Evolutionary conservation across 2,888 invertebrate species (phyloP), one percentile per base, ranked within the genome.

Genomic region (Torymus texanus): DNA sequence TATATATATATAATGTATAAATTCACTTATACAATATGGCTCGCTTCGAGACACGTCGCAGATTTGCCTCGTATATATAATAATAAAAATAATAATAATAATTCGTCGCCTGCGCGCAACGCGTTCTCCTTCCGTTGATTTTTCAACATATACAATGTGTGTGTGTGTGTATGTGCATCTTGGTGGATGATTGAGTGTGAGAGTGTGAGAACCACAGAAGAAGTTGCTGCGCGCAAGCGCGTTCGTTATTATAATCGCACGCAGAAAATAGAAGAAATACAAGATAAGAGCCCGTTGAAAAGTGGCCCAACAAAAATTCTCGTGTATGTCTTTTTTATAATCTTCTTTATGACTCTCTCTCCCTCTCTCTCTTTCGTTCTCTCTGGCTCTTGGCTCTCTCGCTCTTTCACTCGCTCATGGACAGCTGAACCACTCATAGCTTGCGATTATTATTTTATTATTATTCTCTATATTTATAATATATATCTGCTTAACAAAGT

Each of bases 1-100:
- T 5, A 62, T 14, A 62, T 62, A 21, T 21, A 21, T 21, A 21
- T 2, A 2, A 21, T 21, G 21, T 21, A 61, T 72, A 53, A 61
- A 53, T 74, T 58, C 55, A 14, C 65, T 65, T 41, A 56, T 56
- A 56, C 56, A 65, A 21, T 16, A 74, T 67, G 59, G 58, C 59
- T 73, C 65, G 73, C 65, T 63, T 72, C 53, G 62, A 72, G 65
- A 56, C 66, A 53, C 66, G 8, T 58, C 56, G 66, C 51, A 16
- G 16, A 2, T 2, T 41, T 29, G 21, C 63, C n/a, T 14, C 24
- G 41, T 8, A 41, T 41, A 8, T 41, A 41, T 41, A 41, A 29
- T 29, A 29, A 29, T 29, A 29, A 29, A 0, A 41, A 41, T 8
- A 41, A 41, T 41, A 41, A 41, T 8, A 41, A 41, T 41, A 41